Base-by-base conservation (phyloP, 2,113 vertebrate species). In the Phrynocephalus versicolor region DNA sequence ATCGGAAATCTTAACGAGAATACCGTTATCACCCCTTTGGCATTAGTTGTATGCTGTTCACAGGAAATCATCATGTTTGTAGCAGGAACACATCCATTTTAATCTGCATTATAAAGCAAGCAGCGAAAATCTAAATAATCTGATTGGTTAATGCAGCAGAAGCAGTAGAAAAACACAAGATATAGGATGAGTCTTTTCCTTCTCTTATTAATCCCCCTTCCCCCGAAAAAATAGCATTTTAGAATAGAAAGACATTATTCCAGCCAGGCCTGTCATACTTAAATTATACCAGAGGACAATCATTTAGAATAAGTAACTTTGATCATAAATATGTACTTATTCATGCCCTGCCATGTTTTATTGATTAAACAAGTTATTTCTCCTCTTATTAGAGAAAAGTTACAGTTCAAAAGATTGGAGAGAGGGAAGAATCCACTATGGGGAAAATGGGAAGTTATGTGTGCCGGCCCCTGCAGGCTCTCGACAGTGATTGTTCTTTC, bases 281-380 rank as follows among this genome's bases (percentile, higher is more conserved):
- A 83, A 91, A 90, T 91, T 83, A n/a, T 84, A 88, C 27, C 78
- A 85, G 41, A 82, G 33, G 8, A 85, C 85, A n/a, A 86, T 88
- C 77, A 58, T 90, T 92, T 92, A 90, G 65, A n/a, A 85, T 64
- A 92, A 87, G 30, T 2, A 82, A 77, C 85, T 94, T 92, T 94
- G 89, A 91, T 93, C 88, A 83, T 71, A 90, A 92, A 85, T 87
- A 88, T 81, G 65, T 70, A 89, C 87, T 95, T 94, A 85, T 87
- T 87, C 90, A 92, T 0, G 0, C 69, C 70, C 55, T 94, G 81
- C 76, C 87, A 89, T 91, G 85, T 92, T 89, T 90, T 93, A 91
- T 89, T 92, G 90, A 92, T 95, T 92, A 94, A 91, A 87, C 37
- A 78, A 85, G 79, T 67, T 92, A 92, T 90, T 93, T 92, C 83